These are phyloP conservation scores for Malurus alboscapulatus DNA, from an alignment of 2,113 vertebrate species.

Conservation along the genomic window DNA sequence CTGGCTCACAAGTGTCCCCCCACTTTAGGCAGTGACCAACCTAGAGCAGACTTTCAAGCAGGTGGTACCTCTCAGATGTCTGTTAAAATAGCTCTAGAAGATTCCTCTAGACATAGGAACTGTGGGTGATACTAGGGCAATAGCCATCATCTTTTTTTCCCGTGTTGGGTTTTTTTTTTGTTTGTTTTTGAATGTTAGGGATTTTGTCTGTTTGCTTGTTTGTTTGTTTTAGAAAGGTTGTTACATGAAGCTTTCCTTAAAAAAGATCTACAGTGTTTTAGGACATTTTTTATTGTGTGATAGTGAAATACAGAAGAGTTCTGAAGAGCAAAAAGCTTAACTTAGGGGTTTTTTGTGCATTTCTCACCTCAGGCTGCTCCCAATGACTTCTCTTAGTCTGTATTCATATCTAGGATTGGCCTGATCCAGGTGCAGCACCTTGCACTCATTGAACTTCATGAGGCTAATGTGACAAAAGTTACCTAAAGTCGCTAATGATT, in stretches of 20 bases:
- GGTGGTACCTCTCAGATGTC: background rate
- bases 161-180: background rate
- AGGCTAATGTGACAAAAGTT: background rate
- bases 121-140: background rate
- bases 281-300: background rate
- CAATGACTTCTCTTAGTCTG: background rate
- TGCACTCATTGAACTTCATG: background rate
- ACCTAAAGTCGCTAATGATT: background rate
- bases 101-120: background rate
- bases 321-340: background rate
- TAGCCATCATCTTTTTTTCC: background rate
- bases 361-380: background rate
- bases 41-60: background rate
- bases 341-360: background rate
- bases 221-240: background rate
- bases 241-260: background rate
- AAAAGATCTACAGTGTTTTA: background rate
- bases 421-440: background rate
- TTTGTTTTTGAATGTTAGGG: background rate
- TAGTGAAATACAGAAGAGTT: background rate
- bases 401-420: background rate
- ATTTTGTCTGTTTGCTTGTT: background rate
- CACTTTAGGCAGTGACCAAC: background rate
- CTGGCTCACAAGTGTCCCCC: background rate
- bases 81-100: background rate